Conservation (phyloP, 2,797 vertebrate species). For the Neosilurus mollespiculum region DNA sequence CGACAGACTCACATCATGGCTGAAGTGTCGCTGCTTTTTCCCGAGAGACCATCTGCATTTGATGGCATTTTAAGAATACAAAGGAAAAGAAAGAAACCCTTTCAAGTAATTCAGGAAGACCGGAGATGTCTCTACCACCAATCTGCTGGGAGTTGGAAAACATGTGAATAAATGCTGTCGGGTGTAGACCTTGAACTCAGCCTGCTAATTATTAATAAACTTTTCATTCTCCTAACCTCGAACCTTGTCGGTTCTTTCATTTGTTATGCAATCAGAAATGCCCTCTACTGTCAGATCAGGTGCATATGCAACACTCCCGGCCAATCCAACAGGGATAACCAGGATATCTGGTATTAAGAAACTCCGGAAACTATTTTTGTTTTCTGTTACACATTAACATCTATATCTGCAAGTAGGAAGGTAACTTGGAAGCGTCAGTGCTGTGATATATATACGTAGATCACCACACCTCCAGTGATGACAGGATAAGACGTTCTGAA, state of each 20-base stretch:
- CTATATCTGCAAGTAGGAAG: not conserved
- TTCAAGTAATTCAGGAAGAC: not conserved
- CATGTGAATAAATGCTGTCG: constrained; percentile 44
- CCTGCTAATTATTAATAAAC: constrained; percentile 74
- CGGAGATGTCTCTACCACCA: not conserved
- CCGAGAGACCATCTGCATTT: constrained; percentile 16
- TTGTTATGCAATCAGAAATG: constrained; percentile 47
- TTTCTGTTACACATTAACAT: not conserved
- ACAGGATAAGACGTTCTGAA: constrained; percentile 47
- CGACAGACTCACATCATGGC: constrained; percentile 63
- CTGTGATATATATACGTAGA: not conserved
- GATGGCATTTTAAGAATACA: not conserved
- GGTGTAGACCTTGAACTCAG: constrained; percentile 70
- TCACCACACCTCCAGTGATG: constrained; percentile 31
- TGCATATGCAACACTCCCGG: not conserved
- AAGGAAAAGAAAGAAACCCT: not conserved
- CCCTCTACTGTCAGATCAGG: constrained; percentile 15
- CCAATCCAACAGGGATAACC: not conserved
- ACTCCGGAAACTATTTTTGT: not conserved
- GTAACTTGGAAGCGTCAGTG: not conserved
- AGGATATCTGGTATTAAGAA: not conserved
- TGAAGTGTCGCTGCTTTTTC: constrained; percentile 15
- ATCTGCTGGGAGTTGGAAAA: constrained; percentile 47
- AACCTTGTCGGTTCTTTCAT: constrained; percentile 35
- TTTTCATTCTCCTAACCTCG: constrained; percentile 22